Percentiles rank a stretch among this genome's conserved stretches.
phyloP scores from a whole-genome alignment of 1,140 invertebrate species.

The Drosophila orena region DNA sequence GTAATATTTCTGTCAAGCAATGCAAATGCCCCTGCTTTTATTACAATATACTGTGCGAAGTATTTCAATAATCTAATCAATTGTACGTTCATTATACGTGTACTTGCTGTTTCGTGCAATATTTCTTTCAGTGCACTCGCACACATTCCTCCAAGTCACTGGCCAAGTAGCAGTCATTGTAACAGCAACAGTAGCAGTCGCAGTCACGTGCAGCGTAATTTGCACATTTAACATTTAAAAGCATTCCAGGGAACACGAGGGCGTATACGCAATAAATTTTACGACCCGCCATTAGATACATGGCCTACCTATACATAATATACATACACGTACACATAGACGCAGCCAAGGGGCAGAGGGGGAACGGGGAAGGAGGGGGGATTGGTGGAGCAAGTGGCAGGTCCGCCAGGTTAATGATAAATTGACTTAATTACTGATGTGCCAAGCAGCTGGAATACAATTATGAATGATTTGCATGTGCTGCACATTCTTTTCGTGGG shows the following conservation, averaged over 20 bases:
- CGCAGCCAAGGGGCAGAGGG: background rate
- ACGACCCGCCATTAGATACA: conserved; percentile 78
- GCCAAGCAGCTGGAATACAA: conserved; percentile 63
- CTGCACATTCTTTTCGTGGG: conserved; percentile 19
- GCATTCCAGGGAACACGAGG: conserved; percentile 69
- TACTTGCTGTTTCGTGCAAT: too few relatives aligned
- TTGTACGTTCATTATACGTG: too few relatives aligned
- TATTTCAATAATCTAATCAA: too few relatives aligned
- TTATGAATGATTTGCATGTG: conserved; percentile 67
- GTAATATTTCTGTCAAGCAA: too few relatives aligned
- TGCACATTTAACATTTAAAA: conserved; percentile 80
- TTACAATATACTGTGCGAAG: too few relatives aligned
- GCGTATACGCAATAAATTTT: conserved; percentile 82
- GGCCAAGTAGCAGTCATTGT: conserved; percentile 25
- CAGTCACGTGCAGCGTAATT: conserved; percentile 76
- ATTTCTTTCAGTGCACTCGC: conserved; percentile 5
- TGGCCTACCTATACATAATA: conserved; percentile 39
- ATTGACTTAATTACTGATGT: conserved; percentile 82
- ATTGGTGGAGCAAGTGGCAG: conserved; percentile 18
- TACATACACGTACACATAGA: background rate
- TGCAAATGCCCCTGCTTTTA: too few relatives aligned
- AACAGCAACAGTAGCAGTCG: conserved; percentile 42
- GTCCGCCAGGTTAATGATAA: conserved; percentile 69
- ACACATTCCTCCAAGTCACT: conserved; percentile 4
- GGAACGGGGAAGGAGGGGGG: conserved; percentile 1